These are phyloP conservation scores for Furcula furcula DNA, from an alignment of 2,888 invertebrate genomes.

Conservation along the genomic window DNA sequence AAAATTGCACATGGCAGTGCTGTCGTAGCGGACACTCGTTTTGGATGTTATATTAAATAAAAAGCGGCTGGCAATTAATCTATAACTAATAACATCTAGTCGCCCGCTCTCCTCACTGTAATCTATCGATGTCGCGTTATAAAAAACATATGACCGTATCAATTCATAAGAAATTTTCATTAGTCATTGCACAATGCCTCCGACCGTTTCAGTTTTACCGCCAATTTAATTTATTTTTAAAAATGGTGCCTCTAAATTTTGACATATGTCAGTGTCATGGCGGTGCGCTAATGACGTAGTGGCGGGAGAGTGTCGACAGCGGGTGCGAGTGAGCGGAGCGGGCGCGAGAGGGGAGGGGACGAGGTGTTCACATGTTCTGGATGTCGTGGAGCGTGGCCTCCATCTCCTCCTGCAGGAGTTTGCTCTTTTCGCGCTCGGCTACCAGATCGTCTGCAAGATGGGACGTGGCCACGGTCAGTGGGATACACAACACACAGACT, in stretches of 20 bases:
- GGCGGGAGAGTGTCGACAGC: constrained; percentile 17
- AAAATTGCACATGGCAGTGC: constrained; percentile 80
- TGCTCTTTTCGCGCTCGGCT: constrained; percentile 97
- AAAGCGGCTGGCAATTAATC: constrained; percentile 80
- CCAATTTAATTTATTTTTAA: constrained; percentile 23
- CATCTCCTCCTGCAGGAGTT: constrained; percentile 98
- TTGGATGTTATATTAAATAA: constrained; percentile 64
- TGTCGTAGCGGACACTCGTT: constrained; percentile 72
- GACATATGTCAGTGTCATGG: constrained; percentile 21
- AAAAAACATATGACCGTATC: constrained; percentile 20
- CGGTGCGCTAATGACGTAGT: constrained; percentile 30
- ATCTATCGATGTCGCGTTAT: constrained; percentile 20
- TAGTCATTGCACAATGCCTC: constrained; percentile 14
- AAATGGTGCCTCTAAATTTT: constrained; percentile 23
- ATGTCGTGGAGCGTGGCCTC: constrained; percentile 99
- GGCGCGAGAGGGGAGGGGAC: constrained; percentile 39
- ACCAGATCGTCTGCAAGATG: constrained; percentile 95
- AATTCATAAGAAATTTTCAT: constrained; percentile 27
- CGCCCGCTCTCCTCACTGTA: constrained; percentile 56
- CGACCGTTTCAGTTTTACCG: constrained; percentile 14
- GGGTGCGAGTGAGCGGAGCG: constrained; percentile 30
- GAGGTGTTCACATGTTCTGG: constrained; percentile 95
- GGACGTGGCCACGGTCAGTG: constrained; percentile 73
- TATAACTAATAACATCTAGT: constrained; percentile 70
- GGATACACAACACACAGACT: constrained; percentile 59